Evolutionary conservation across 92 coral and sea anemone species (phyloP), one percentile per base, ranked within the genome.

Genomic region (Muricea muricata): DNA sequence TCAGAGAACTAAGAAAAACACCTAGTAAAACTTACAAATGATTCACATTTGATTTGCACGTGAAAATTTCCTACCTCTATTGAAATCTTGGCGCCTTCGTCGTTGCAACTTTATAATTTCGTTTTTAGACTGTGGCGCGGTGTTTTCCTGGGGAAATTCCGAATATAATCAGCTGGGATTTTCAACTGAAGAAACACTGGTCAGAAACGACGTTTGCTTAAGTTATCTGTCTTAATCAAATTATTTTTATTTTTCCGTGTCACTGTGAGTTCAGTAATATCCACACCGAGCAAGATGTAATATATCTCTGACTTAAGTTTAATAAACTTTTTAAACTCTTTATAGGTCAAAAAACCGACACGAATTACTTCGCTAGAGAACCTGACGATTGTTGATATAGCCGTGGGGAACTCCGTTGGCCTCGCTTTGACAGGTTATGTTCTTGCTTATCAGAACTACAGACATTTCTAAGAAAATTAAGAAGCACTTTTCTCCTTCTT

Each of bases 141-240:
- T 93, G 3, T 94, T 86, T 78, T 88, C 93, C n/a, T 94, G 98
- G 98, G 98, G 98, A 1, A 94, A 94, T 83, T 88, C 93, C 14
- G 98, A 94, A 79, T 94, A 94, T 67, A 70, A 85, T 48, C 98
- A 94, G 78, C 81, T 94, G 17, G 94, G 92, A 15, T 56, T 82
- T 12, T 83, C 72, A 29, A 87, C 90, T 26, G 85, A 91, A 9
- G 91, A 94, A 42, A 88, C 90, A 25, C 92, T 93, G 84, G 98
- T 94, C 57, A 18, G 72, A 4, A 13, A n/a, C 4, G 9, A 37
- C 4, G 4, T 37, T 37, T 37, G 9, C 42, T 24, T 17, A 24
- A 23, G 6, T 29, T 23, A 61, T 24, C 3, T 18, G 1, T 11
- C n/a, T n/a, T n/a, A n/a, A n/a, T n/a, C n/a, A n/a, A n/a, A n/a